These are phyloP conservation scores for Sebastes steindachneri DNA, from an alignment of 2,797 vertebrate genomes.

Conservation along the genomic window DNA sequence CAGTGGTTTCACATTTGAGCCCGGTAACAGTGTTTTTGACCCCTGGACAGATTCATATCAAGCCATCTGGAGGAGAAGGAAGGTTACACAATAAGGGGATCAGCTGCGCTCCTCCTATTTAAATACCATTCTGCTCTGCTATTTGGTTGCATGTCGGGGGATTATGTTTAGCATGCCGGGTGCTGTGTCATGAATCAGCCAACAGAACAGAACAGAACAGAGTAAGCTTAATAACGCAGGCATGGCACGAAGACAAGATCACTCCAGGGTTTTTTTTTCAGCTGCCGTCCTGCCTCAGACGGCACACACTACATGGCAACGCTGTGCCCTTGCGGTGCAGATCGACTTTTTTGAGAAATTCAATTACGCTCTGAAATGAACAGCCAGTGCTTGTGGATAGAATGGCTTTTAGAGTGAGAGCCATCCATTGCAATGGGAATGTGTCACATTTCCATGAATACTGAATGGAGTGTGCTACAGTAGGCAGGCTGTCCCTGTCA, in stretches of 20 bases:
- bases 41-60: conserved; percentile 53
- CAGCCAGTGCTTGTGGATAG: conserved; percentile 57
- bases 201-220: conserved; percentile 30
- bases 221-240: conserved; percentile 59
- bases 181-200: conserved; percentile 74
- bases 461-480: conserved; percentile 68
- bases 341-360: conserved; percentile 66
- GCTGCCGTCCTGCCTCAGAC: conserved; percentile 1
- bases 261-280: not conserved
- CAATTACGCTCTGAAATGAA: conserved; percentile 68
- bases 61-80: conserved; percentile 66
- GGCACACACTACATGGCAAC: conserved; percentile 16
- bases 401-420: conserved; percentile 58
- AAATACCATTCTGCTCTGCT: conserved; percentile 67
- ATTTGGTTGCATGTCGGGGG: conserved; percentile 71
- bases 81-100: conserved; percentile 72
- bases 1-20: conserved; percentile 45
- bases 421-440: conserved; percentile 61
- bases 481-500: conserved; percentile 60
- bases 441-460: conserved; percentile 75
- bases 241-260: conserved; percentile 43
- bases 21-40: conserved; percentile 51
- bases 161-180: conserved; percentile 69
- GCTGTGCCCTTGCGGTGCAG: conserved; percentile 46
- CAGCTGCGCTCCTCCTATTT: conserved; percentile 70